Conservation (phyloP, 2,113 vertebrate genomes). For the Uria aalge region DNA sequence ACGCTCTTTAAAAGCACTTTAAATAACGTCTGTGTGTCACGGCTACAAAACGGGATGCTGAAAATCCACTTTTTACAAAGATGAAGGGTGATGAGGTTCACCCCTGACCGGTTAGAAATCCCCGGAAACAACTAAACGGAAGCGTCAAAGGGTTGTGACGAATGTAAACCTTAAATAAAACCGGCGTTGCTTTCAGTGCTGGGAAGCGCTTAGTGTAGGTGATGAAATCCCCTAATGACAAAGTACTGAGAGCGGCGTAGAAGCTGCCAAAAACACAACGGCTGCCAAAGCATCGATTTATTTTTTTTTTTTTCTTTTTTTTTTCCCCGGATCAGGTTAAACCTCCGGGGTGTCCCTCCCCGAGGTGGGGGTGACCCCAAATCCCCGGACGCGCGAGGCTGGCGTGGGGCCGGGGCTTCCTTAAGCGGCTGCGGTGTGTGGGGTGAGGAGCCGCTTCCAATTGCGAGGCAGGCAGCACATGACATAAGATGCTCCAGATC, state of each 20-base stretch:
- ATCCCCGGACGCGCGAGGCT: not conserved
- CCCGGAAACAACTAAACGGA: not conserved
- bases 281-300: not conserved
- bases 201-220: not conserved
- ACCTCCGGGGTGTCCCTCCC: not conserved
- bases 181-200: accelerated
- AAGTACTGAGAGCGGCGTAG: not conserved
- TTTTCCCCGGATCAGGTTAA: not conserved
- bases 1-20: not conserved
- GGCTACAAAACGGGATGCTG: not conserved
- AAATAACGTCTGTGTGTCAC: not conserved
- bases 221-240: not conserved
- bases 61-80: not conserved
- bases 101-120: not conserved
- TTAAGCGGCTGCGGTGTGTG: slow-evolving; percentile 80
- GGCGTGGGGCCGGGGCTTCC: slow-evolving; percentile 30
- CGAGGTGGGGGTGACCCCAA: not conserved
- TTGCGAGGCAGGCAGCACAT: slow-evolving; percentile 57
- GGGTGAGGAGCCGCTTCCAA: slow-evolving; percentile 77
- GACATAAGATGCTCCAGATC: slow-evolving; percentile 54
- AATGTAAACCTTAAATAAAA: not conserved
- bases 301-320: no score
- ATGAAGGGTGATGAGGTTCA: not conserved
- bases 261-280: accelerated
- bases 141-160: not conserved